phyloP scores from a whole-genome alignment of 2,888 invertebrate genomes.

The Cheilosia impressa region DNA sequence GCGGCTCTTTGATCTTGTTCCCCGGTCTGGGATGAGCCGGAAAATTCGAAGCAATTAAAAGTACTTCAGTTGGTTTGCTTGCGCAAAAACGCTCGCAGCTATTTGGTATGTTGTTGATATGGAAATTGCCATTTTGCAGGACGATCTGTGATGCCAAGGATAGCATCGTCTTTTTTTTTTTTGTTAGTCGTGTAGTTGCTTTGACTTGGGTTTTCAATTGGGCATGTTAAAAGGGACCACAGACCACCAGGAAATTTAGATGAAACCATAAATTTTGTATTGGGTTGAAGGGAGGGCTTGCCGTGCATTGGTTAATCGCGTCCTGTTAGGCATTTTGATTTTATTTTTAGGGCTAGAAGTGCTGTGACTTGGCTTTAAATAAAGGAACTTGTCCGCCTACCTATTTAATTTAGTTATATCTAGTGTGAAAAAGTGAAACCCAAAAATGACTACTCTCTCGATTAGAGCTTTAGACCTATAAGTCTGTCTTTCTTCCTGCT shows the following conservation, averaged over 20 bases:
- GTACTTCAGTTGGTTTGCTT: slow-evolving; percentile 17
- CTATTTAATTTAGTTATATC: too few species aligned
- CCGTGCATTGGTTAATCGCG: slow-evolving; percentile 18
- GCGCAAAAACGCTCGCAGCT: slow-evolving; percentile 17
- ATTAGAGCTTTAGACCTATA: too few species aligned
- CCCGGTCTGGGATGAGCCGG: slow-evolving; percentile 3
- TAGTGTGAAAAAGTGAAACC: too few species aligned
- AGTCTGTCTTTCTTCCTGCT: too few species aligned
- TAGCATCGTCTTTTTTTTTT: neutral
- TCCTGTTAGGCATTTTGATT: slow-evolving; percentile 9
- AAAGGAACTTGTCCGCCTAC: too few species aligned
- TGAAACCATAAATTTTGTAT: slow-evolving; percentile 46
- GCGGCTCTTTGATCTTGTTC: slow-evolving; percentile 50
- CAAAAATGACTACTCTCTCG: too few species aligned
- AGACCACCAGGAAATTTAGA: slow-evolving; percentile 20
- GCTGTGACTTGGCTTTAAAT: too few species aligned
- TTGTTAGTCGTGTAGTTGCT: neutral
- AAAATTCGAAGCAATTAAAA: slow-evolving; percentile 60
- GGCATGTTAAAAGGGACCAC: slow-evolving; percentile 7
- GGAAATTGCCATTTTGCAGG: slow-evolving; percentile 43
- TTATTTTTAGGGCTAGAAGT: neutral
- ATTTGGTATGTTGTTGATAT: slow-evolving; percentile 41
- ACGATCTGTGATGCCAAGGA: neutral
- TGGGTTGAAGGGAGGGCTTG: slow-evolving; percentile 32
- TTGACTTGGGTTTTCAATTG: neutral